Conservation (phyloP, 2,888 invertebrate genomes). For the Chloroclystis v-ata region DNA sequence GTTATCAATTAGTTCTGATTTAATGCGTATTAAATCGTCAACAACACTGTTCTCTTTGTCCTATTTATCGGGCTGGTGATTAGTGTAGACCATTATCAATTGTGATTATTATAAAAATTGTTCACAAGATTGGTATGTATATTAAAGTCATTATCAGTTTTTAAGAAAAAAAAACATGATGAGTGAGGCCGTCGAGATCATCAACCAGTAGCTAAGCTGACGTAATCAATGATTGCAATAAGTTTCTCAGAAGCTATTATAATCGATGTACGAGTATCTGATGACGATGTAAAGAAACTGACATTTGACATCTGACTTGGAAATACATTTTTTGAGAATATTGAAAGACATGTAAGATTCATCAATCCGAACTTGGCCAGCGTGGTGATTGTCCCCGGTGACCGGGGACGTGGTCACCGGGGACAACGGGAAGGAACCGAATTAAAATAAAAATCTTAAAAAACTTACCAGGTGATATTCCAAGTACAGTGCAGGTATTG, state of each 20-base stretch:
- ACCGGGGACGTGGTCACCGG: too few species aligned
- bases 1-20: constrained; percentile 8
- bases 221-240: constrained; percentile 57
- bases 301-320: constrained; percentile 52
- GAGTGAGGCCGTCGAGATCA: constrained; percentile 37
- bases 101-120: too few species aligned
- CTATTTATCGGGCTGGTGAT: not conserved
- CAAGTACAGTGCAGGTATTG: constrained; percentile 88
- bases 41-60: not conserved
- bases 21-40: constrained; percentile 7
- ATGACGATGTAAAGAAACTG: constrained; percentile 45
- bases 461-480: constrained; percentile 93
- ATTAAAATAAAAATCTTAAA: too few species aligned
- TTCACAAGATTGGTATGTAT: not conserved
- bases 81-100: too few species aligned
- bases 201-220: constrained; percentile 49
- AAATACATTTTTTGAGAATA: constrained; percentile 48
- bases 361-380: too few species aligned
- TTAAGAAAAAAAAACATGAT: constrained; percentile 26
- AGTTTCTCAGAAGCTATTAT: constrained; percentile 58
- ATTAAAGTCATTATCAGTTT: constrained; percentile 7
- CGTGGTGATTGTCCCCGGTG: too few species aligned
- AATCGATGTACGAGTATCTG: constrained; percentile 31
- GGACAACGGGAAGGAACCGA: too few species aligned
- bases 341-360: too few species aligned